These are phyloP conservation scores for Deilephila elpenor DNA, from an alignment of 2,888 invertebrate genomes.

Conservation along the genomic window DNA sequence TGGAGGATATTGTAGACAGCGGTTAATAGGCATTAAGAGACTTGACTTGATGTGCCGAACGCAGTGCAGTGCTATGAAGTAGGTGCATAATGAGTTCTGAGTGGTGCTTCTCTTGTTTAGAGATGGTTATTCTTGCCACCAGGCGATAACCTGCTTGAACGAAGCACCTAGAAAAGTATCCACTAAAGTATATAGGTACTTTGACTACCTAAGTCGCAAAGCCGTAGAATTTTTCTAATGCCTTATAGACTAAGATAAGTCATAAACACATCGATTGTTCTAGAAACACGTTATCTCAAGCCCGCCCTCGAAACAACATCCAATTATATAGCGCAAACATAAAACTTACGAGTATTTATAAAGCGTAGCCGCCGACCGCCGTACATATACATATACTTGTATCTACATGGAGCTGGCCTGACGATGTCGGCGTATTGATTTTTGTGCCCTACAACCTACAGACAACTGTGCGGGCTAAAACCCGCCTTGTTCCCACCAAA, in stretches of 20 bases:
- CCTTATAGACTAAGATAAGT: neutral
- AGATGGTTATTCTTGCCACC: too few relatives aligned
- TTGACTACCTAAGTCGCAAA: too few relatives aligned
- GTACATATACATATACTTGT: neutral
- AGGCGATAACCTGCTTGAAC: too few relatives aligned
- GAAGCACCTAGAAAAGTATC: too few relatives aligned
- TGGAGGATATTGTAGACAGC: too few relatives aligned
- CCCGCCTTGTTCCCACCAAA: neutral
- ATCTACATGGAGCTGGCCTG: conserved; percentile 24
- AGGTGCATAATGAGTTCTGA: too few relatives aligned
- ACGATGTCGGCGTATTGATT: conserved; percentile 55
- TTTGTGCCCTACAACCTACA: conserved; percentile 51
- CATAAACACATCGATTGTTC: conserved; percentile 1
- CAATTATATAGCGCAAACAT: conserved; percentile 5
- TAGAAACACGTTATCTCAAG: neutral
- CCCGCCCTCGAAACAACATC: neutral
- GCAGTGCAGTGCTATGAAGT: too few relatives aligned
- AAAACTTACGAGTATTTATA: neutral
- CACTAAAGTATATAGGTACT: too few relatives aligned
- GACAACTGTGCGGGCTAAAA: neutral
- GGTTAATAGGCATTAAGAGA: too few relatives aligned
- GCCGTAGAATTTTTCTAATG: neutral
- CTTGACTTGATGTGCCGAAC: too few relatives aligned
- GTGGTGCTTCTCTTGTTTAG: too few relatives aligned
- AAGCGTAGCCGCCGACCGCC: neutral